Base-by-base conservation (phyloP, 2,888 invertebrate species). In the Lamellibrachia columna region DNA sequence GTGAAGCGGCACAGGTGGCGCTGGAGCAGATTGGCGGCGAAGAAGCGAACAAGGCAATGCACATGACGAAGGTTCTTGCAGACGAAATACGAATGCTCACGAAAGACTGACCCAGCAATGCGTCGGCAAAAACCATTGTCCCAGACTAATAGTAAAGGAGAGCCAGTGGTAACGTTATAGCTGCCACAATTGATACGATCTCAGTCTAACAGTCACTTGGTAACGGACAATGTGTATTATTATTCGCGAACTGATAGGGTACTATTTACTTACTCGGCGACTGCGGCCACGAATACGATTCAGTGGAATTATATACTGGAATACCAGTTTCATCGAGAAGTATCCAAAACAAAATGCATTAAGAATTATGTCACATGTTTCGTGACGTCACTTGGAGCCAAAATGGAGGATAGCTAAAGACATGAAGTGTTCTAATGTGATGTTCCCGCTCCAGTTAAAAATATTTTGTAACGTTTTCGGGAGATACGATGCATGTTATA, bases 31-130 rank as follows among this genome's bases (percentile, higher is more conserved):
- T 96, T n/a, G 96, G 95, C 8, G 95, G 95, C 7, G 94, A 94
- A 15, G 95, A 95, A 93, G 95, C 95, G n/a, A 94, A 95, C 91
- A 94, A 95, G 91, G 95, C 95, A n/a, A 95, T 96, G 94, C 94
- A 95, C 90, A 95, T 96, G 58, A 96, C 96, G 1, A 94, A 95
- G 60, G 94, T 96, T 1, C 93, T 96, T 28, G 95, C 95, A 6
- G 95, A 95, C 40, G 96, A 96, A 90, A 96, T 96, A 22, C 94
- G 95, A 22, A 94, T 94, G 93, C 93, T 95, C 7, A 95, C 95
- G 8, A 93, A 94, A 28, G 93, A 93, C 52, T 92, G 93, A 90
- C 40, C 40, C 40, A 40, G 40, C 40, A 15, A 91, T 11, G 9
- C 15, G 52, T n/a, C 53, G 22, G 1, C 90, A 53, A 3, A 75